Base-by-base conservation (phyloP, 2,113 vertebrate species). In the Anoura caudifer region DNA sequence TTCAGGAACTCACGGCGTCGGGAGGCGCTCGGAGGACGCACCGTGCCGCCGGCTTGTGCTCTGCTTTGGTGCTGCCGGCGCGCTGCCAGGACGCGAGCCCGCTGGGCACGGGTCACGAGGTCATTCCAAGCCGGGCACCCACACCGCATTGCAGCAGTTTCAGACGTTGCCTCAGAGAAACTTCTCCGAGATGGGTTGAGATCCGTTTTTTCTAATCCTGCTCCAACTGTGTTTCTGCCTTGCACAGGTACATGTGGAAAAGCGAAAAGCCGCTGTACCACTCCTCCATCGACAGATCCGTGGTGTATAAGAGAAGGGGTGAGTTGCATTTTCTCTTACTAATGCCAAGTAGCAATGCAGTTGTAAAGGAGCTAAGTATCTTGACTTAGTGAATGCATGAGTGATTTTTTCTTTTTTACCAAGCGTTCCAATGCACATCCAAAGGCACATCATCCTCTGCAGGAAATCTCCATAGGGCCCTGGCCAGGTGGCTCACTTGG, bases 271-370 rank as follows among this genome's bases (percentile, higher is more conserved):
- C 98, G 0, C 91, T 99, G 56, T 98, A 98, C 69, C 97, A 98
- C 85, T 98, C 98, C 17, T 69, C 54, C 45, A 75, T 96, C 0
- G 95, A 97, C 81, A 98, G 95, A 83, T 31, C 96, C 0, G 97
- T 96, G 28, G 96, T 90, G 11, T 94, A 97, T 16, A 99, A 98
- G 95, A 99, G 92, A 96, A 98, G 98, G 97, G 98, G 99, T 99
- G 93, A 98, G 99, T 98, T 52, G 19, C 3, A 2, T 31, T 41
- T n/a, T 36, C 63, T 79, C 47, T 5, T 13, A 0, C 13, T 4
- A 22, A 22, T 5, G 4, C 45, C 65, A 16, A 3, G 7, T 59
- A 20, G 59, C 79, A 80, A 3, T 6, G n/a, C 6, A 17, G 20
- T 24, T 54, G 50, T 52, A 19, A 38, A 36, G n/a, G 19, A 41